phyloP scores from a whole-genome alignment of 1,140 invertebrate species.

The Drosophila ananassae region DNA sequence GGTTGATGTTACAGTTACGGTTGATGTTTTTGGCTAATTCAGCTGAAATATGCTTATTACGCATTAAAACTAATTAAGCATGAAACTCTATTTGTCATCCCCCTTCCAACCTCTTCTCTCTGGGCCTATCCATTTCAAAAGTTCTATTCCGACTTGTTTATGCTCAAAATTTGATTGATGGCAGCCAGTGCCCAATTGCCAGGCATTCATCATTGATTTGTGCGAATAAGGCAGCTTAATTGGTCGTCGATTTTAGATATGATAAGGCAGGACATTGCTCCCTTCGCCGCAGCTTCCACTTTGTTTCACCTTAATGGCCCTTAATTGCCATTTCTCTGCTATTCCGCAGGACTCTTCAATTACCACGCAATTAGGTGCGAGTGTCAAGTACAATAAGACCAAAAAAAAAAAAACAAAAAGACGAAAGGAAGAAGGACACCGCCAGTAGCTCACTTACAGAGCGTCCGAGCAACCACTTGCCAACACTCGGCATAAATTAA shows the following conservation, averaged over 20 bases:
- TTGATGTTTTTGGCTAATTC: slow-evolving; percentile 64
- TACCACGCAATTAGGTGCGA: slow-evolving; percentile 36
- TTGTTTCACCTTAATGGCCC: slow-evolving; percentile 30
- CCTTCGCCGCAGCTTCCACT: background rate
- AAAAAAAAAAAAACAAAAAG: slow-evolving; percentile 4
- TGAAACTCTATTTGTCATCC: slow-evolving; percentile 53
- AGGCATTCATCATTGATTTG: slow-evolving; percentile 41
- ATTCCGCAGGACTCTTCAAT: slow-evolving; percentile 37
- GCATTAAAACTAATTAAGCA: slow-evolving; percentile 79
- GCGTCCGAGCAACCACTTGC: slow-evolving; percentile 35
- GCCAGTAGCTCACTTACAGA: slow-evolving; percentile 47
- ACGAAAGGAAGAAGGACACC: slow-evolving; percentile 3
- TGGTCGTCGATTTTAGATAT: slow-evolving; percentile 37
- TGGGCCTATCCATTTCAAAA: background rate
- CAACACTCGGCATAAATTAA: slow-evolving; percentile 47
- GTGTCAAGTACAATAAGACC: slow-evolving; percentile 21
- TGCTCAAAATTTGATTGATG: slow-evolving; percentile 43
- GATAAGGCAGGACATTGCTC: slow-evolving; percentile 3
- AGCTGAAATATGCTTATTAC: slow-evolving; percentile 75
- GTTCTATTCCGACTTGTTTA: slow-evolving; percentile 3
- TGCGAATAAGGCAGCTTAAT: slow-evolving; percentile 29
- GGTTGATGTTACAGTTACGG: slow-evolving; percentile 27
- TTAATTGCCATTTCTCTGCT: slow-evolving; percentile 33
- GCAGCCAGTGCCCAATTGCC: slow-evolving; percentile 8
- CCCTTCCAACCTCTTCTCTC: background rate